phyloP scores from a whole-genome alignment of 2,888 invertebrate genomes.

The Parnassius mnemosyne region DNA sequence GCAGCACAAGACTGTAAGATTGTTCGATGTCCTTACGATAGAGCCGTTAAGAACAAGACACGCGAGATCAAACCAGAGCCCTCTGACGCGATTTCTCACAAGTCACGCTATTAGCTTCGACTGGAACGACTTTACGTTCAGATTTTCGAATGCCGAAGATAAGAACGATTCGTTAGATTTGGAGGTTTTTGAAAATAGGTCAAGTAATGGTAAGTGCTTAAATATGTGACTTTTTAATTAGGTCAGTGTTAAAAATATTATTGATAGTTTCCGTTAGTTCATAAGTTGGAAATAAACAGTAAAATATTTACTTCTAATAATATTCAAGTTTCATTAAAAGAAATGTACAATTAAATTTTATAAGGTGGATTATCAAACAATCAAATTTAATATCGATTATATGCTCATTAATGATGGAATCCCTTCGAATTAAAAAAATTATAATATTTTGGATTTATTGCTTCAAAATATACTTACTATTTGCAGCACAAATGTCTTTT shows the following conservation, averaged over 20 bases:
- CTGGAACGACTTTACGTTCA: conserved; percentile 76
- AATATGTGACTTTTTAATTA: neutral
- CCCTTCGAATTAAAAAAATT: too few species aligned
- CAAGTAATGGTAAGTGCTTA: conserved; percentile 61
- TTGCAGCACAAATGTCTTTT: too few species aligned
- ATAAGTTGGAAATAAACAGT: too few species aligned
- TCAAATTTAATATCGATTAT: too few species aligned
- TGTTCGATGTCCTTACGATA: conserved; percentile 78
- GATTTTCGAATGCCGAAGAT: conserved; percentile 68
- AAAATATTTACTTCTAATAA: too few species aligned
- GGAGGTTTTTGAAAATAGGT: conserved; percentile 68
- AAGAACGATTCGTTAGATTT: conserved; percentile 72
- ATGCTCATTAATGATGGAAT: too few species aligned
- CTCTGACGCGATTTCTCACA: conserved; percentile 67
- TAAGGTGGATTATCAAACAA: too few species aligned
- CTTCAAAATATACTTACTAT: too few species aligned
- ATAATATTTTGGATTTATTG: too few species aligned
- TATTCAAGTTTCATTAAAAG: too few species aligned
- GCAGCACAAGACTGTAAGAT: conserved; percentile 73
- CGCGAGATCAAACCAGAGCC: conserved; percentile 60
- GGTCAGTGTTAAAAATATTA: too few species aligned
- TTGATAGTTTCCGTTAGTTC: neutral
- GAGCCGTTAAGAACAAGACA: conserved; percentile 70
- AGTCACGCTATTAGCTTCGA: conserved; percentile 78
- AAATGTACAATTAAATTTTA: too few species aligned